These are phyloP conservation scores for Chondrosia reniformis DNA, from an alignment of 37 sponge, comb jelly and placozoan species.

Conservation along the genomic window DNA sequence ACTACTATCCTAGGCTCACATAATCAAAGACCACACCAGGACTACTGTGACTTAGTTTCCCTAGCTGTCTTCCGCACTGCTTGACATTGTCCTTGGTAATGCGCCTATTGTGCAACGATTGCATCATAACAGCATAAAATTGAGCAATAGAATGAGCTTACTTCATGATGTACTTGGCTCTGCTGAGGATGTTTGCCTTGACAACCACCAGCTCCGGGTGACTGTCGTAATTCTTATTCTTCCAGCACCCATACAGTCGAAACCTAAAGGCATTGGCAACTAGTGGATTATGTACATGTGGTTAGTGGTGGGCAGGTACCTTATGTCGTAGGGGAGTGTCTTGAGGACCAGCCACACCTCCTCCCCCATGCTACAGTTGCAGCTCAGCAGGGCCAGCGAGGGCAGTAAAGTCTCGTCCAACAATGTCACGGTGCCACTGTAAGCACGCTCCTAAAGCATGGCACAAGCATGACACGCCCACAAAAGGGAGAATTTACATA, in stretches of 20 bases:
- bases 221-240: conserved; percentile 72
- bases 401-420: conserved; percentile 80
- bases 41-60: conserved; percentile 94
- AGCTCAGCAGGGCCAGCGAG: conserved; percentile 77
- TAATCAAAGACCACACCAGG: conserved; percentile 93
- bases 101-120: conserved; percentile 63
- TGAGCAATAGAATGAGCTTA: conserved; percentile 16
- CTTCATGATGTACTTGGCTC: conserved; percentile 89
- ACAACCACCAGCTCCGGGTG: conserved; percentile 72
- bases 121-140: neutral
- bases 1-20: conserved; percentile 43
- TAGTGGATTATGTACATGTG: neutral
- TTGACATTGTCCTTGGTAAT: conserved; percentile 97
- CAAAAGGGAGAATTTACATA: neutral
- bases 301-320: conserved; percentile 52
- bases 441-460: conserved; percentile 28
- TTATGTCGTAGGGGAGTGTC: conserved; percentile 74
- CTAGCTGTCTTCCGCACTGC: conserved; percentile 91
- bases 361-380: conserved; percentile 92
- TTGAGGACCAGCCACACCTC: conserved; percentile 90
- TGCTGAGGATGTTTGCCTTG: conserved; percentile 64
- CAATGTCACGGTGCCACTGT: conserved; percentile 36
- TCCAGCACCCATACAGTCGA: conserved; percentile 92
- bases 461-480: neutral
- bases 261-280: conserved; percentile 46